Evolutionary conservation across 1,140 invertebrate species (phyloP), one percentile per base, ranked within the genome.

Genomic region (Zaprionus capensis): DNA sequence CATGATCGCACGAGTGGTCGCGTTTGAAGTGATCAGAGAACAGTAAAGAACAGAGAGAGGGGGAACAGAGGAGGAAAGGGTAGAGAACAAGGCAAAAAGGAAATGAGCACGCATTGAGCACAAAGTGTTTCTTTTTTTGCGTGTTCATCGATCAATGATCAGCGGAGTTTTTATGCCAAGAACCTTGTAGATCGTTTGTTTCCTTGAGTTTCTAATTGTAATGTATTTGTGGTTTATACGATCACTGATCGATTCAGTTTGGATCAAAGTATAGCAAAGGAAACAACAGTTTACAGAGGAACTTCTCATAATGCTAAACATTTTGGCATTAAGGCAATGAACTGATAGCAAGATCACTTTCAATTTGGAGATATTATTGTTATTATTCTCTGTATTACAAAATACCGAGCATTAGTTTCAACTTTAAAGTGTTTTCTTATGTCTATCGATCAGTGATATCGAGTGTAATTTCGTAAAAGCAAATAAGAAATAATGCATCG

Each of bases 1-100:
- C 91, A 92, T 92, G 91, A 91, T 91, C 81, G 85, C 86, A 82
- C 82, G 71, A 91, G 68, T 71, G 82, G 76, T 75, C 85, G 85
- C 73, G 85, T 82, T 75, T 87, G 55, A 64, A 82, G 55, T 80
- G 69, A 78, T 69, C 69, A 14, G 58, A 34, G 36, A 36, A 12
- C 17, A 14, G 65, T 53, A 51, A 34, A 51, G 41, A 46, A 46
- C 41, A 44, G 41, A 20, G 46, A 49, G 17, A 49, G 46, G 51
- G 4, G 11, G 53, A 1, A 1, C n/a, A 26, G 4, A 14, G 46
- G 24, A 51, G 24, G 14, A 26, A 58, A 58, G 61, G 24, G n/a
- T 56, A 59, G 22, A 49, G 31, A 31, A 41, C 15, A n/a, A 31
- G 26, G 36, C 14, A 31, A 73, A 46, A 68, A 56, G 71, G 49